Evolutionary conservation across 1,140 invertebrate species (phyloP).

Genomic region (Halictus rubicundus): DNA sequence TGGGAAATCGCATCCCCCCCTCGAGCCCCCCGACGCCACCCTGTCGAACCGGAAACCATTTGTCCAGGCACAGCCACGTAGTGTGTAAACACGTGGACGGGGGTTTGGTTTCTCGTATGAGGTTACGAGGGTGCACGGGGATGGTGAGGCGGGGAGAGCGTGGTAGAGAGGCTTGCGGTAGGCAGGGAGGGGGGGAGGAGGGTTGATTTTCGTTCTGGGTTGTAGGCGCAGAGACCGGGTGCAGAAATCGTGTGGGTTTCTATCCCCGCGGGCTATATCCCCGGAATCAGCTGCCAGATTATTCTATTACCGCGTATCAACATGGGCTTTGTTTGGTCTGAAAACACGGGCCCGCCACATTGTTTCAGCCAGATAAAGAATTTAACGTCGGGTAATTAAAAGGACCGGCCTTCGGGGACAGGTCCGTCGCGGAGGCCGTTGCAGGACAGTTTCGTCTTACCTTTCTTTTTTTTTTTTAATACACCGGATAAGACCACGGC

Average conservation of each 20-base stretch:
- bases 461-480: not conserved
- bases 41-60: conserved; percentile 55
- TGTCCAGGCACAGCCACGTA: conserved; percentile 58
- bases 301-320: conserved; percentile 82
- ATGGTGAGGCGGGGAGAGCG: conserved; percentile 42
- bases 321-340: conserved; percentile 80
- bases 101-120: conserved; percentile 45
- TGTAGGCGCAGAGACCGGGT: conserved; percentile 65
- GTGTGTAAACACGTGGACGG: conserved; percentile 59
- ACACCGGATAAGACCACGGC: conserved; percentile 20
- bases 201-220: conserved; percentile 74
- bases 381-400: conserved; percentile 81
- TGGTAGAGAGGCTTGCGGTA: conserved; percentile 33
- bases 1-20: conserved; percentile 3
- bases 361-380: conserved; percentile 82
- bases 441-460: conserved; percentile 2
- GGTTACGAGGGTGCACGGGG: conserved; percentile 59
- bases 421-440: conserved; percentile 36
- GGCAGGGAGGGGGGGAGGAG: too few relatives aligned
- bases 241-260: conserved; percentile 76
- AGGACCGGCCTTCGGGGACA: conserved; percentile 67
- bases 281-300: conserved; percentile 81
- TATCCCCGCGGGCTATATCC: conserved; percentile 80
- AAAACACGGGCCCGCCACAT: conserved; percentile 80
- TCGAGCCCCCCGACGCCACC: not conserved